A percentile compares a stretch with the other conserved stretches of the same genome.
phyloP scores from a whole-genome alignment of 2,888 invertebrate species.

The Drosophila melanocephala region DNA sequence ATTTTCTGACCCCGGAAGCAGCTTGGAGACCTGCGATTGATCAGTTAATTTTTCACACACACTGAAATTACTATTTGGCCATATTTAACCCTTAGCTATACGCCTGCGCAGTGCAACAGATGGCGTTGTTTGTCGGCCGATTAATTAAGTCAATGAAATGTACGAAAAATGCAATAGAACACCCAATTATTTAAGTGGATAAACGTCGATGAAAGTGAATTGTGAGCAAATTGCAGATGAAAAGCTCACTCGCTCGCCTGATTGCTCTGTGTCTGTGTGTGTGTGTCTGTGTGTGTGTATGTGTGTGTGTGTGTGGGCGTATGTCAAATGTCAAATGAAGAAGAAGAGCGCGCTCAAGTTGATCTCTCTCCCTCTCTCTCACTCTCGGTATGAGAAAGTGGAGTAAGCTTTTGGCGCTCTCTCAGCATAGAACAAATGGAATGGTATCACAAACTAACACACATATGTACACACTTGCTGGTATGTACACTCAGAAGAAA shows the following conservation, averaged over 20 bases:
- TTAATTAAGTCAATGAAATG: conserved; percentile 63
- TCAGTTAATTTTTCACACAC: conserved; percentile 25
- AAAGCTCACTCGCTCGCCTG: neutral
- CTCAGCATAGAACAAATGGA: conserved; percentile 6
- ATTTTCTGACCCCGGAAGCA: conserved; percentile 4
- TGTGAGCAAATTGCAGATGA: conserved; percentile 47
- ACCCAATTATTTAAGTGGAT: conserved; percentile 71
- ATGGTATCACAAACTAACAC: neutral
- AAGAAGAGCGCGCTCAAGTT: neutral
- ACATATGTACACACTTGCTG: neutral
- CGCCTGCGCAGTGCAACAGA: conserved; percentile 39
- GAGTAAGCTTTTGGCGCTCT: conserved; percentile 14
- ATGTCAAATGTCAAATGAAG: conserved; percentile 74
- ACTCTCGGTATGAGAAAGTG: conserved; percentile 28
- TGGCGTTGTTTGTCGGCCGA: conserved; percentile 26
- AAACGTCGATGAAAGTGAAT: conserved; percentile 72
- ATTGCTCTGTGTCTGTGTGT: neutral
- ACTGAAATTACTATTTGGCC: neutral
- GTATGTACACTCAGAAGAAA: neutral
- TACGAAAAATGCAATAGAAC: conserved; percentile 42
- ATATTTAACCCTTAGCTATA: conserved; percentile 39
- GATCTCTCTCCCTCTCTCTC: neutral
- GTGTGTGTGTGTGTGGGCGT: conserved; percentile 47
- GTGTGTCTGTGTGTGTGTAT: neutral
- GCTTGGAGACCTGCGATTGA: conserved; percentile 17